Base-by-base conservation (phyloP, 2,113 vertebrate species). In the Cariama cristata region DNA sequence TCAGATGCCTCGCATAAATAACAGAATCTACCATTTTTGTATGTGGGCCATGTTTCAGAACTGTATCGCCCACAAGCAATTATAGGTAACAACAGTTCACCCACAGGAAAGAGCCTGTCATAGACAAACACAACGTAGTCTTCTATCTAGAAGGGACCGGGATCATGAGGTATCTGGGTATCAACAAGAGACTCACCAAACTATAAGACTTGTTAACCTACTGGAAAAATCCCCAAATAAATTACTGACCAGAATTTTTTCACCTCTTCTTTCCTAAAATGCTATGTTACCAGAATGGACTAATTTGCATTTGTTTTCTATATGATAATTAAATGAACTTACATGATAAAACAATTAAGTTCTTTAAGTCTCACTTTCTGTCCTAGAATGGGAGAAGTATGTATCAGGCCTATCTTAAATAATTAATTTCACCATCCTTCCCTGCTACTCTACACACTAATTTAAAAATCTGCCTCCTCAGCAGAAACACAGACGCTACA, bases 391-490 rank as follows among this genome's bases (percentile, higher is more conserved):
- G 84, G 13, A 66, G 49, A 76, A 68, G 28, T 30, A 90, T 32
- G 21, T 74, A 74, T 86, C 64, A 81, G 52, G 21, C 49, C 45
- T 81, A 92, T 69, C 79, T 69, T 93, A 88, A 92, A 94, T 81
- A 93, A 94, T 90, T 93, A 75, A 94, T 93, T 67, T 92, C 59
- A 66, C 42, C 40, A 71, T 68, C 60, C 47, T 64, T 79, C 40
- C 68, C 40, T 32, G 60, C 76, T 91, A 44, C 33, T 77, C 40
- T 75, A 64, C 35, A 81, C 22, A 72, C 16, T 71, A 33, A 77
- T 92, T 92, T 72, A 74, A 92, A 96, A 93, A 95, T 71, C 60
- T 91, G 52, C 68, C 17, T 47, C 38, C 56, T 89, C 88, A 89
- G 88, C 79, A 96, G 76, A 86, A 88, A 88, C 17, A 76, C 8